Evolutionary conservation across 2,888 invertebrate species (phyloP).

Genomic region (Phymatocera aterrima): DNA sequence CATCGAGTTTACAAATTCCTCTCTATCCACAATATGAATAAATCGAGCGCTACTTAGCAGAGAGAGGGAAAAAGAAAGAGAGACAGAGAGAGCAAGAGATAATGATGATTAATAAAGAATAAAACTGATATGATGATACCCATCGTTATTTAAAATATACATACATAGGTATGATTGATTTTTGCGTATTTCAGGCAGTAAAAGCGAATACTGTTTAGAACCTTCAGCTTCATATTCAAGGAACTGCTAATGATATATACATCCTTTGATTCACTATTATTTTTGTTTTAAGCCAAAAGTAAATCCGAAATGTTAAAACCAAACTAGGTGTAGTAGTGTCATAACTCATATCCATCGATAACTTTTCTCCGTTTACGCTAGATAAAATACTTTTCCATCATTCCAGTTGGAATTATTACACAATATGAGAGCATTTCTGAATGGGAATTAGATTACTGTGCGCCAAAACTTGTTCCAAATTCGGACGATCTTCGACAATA

Average conservation of each 20-base stretch:
- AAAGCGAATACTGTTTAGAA: neutral
- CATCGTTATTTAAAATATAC: neutral
- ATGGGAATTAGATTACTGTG: neutral
- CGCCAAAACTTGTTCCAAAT: neutral
- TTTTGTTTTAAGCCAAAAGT: neutral
- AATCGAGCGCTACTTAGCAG: neutral
- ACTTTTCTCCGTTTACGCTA: neutral
- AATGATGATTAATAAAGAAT: neutral
- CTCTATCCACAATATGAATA: neutral
- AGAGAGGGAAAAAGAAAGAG: neutral
- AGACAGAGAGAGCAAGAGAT: neutral
- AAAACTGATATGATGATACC: neutral
- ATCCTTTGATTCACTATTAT: constrained; percentile 3
- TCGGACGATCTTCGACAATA: neutral
- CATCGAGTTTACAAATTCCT: neutral
- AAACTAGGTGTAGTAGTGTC: constrained; percentile 13
- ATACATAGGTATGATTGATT: neutral
- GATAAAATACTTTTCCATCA: constrained; percentile 3
- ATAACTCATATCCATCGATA: neutral
- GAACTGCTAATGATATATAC: constrained; percentile 23
- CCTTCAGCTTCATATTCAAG: neutral
- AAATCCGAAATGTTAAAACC: neutral
- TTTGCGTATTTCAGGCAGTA: constrained; percentile 1
- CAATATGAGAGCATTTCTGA: neutral
- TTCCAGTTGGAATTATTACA: neutral